These are phyloP conservation scores for Dorcus hopei DNA, from an alignment of 2,888 invertebrate genomes.

Conservation along the genomic window DNA sequence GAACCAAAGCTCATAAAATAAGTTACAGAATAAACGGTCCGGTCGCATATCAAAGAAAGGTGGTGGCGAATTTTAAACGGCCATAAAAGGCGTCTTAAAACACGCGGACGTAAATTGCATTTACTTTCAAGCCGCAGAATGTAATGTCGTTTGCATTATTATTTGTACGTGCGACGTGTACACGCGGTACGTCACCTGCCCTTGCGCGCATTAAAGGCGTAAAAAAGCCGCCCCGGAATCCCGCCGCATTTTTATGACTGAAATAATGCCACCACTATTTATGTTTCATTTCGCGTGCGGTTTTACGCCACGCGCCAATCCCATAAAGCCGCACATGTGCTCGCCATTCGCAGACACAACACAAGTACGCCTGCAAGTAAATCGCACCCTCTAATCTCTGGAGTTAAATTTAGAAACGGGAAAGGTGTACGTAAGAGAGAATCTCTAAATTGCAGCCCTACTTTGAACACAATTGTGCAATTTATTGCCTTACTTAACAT, in stretches of 20 bases:
- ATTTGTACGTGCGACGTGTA: too few relatives aligned
- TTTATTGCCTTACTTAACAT: too few relatives aligned
- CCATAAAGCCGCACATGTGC: constrained; percentile 28
- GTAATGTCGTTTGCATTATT: too few relatives aligned
- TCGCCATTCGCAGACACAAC: constrained; percentile 31
- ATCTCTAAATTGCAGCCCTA: too few relatives aligned
- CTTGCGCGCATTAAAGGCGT: constrained; percentile 30
- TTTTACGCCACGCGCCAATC: constrained; percentile 32
- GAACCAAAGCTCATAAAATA: too few relatives aligned
- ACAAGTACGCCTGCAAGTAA: constrained; percentile 14
- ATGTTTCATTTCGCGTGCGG: constrained; percentile 26
- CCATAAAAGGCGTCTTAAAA: too few relatives aligned
- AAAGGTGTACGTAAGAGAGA: not conserved
- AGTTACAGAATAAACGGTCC: too few relatives aligned
- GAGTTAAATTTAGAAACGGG: not conserved
- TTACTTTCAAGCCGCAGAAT: too few relatives aligned
- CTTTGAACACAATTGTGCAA: too few relatives aligned
- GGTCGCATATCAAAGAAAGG: too few relatives aligned
- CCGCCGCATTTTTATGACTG: constrained; percentile 26
- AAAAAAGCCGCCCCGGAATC: constrained; percentile 25
- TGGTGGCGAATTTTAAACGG: too few relatives aligned
- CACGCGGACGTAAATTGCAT: too few relatives aligned
- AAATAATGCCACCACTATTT: constrained; percentile 23
- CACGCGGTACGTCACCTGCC: constrained; percentile 30
- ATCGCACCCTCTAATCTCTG: constrained; percentile 2